Evolutionary conservation across 2,797 vertebrate species (phyloP), one percentile per base, ranked within the genome.

Genomic region (Loriculus beryllinus): DNA sequence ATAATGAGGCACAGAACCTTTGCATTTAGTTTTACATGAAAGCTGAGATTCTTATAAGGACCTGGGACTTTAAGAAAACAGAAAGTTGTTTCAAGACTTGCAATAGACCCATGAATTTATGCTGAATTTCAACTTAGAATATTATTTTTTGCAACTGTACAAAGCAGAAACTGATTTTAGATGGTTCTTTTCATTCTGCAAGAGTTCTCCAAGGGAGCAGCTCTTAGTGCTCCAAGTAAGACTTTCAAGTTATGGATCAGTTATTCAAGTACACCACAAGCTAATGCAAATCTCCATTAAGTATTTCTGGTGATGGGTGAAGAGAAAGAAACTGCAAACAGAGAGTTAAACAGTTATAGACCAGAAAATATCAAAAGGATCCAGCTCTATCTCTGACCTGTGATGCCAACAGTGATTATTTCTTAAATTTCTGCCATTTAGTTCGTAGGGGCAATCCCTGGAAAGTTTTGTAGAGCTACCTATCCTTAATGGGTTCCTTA

Each of bases 41-140:
- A 84, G 47, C 15, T 95, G 72, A 70, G 59, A 91, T 91, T 67
- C 72, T 81, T 77, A 40, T 3, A 78, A 86, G 23, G 54, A 65
- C 18, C 39, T 86, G 79, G 26, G 82, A 91, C 82, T 71, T 92
- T 67, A 91, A 33, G 47, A 71, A 96, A 93, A 91, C 47, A 88
- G 63, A 88, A 91, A 21, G 70, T 68, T 71, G 42, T 65, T 86
- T 91, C 67, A 89, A 86, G 82, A n/a, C 72, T 74, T 83, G 40
- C 65, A 89, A 16, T 90, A 88, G 88, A 89, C 16, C 62, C 59
- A 62, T 68, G 39, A 88, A 39, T 69, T 78, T 91, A 79, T 72
- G 63, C 40, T 35, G 65, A 72, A 23, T 86, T 93, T 90, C 62
- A 83, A 42, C 14, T 39, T 54, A 47, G 35, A 84, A 15, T 89